phyloP scores from a whole-genome alignment of 30 jellyfish, hydroid and myxozoan genomes.

The Turritopsis rubra region DNA sequence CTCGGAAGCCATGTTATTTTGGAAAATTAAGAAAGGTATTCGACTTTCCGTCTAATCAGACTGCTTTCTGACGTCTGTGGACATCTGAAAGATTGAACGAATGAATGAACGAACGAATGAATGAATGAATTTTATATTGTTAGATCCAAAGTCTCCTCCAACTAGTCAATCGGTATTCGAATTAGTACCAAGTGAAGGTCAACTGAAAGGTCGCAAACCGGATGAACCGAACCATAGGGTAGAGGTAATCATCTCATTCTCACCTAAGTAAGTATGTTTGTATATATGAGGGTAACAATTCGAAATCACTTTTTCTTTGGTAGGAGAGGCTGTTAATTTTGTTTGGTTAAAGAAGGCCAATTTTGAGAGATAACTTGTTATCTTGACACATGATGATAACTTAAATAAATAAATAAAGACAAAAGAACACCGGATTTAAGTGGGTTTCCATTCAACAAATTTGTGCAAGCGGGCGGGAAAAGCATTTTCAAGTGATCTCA shows the following conservation, averaged over 20 bases:
- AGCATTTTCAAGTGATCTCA: too few species aligned
- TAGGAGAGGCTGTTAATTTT: too few species aligned
- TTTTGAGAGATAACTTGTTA: too few species aligned
- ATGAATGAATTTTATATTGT: not conserved
- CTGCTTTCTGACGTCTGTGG: not conserved
- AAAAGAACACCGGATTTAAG: too few species aligned
- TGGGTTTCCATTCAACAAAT: too few species aligned
- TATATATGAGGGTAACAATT: too few species aligned
- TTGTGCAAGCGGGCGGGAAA: too few species aligned
- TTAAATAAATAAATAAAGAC: too few species aligned
- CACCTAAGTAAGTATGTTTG: not conserved
- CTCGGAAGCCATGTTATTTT: not conserved
- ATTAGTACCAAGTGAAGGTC: not conserved
- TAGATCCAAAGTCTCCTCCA: conserved; percentile 9
- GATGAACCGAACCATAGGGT: not conserved
- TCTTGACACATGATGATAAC: too few species aligned
- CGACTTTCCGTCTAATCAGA: not conserved
- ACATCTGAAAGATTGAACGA: too few species aligned
- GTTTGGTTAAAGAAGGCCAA: too few species aligned
- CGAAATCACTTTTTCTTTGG: too few species aligned
- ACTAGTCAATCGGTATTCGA: conserved; percentile 10
- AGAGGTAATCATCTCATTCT: not conserved
- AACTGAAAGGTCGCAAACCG: not conserved
- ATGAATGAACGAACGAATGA: not conserved
- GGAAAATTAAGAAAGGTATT: conserved; percentile 23